Evolutionary conservation across 1,140 invertebrate species (phyloP).

Genomic region (Stegodyphus dumicola): DNA sequence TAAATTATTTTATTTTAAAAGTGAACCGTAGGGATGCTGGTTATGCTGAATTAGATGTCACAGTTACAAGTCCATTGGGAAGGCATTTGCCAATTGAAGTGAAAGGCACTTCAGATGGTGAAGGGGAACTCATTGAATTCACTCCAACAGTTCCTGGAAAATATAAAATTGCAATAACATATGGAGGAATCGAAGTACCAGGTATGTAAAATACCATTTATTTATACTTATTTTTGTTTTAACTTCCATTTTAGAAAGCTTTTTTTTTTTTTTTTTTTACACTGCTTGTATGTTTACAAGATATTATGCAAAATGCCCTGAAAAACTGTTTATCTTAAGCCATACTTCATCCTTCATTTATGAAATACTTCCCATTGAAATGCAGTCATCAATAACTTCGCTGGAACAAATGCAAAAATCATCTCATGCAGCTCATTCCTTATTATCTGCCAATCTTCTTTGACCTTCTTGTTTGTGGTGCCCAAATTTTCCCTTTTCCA

Average conservation of each 20-base stretch:
- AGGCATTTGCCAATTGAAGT: constrained; percentile 86
- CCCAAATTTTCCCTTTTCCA: no score
- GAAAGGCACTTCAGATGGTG: constrained; percentile 77
- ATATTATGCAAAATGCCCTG: no score
- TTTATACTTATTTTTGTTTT: neutral
- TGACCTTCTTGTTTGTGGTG: no score
- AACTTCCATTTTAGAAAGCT: neutral
- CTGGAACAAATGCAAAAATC: no score
- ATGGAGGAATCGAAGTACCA: constrained; percentile 79
- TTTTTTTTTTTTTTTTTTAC: neutral
- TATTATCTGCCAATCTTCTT: no score
- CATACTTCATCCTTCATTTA: no score
- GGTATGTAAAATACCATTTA: constrained; percentile 66
- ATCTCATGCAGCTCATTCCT: no score
- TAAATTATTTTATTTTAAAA: constrained; percentile 67
- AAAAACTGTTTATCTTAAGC: no score
- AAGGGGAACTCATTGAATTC: constrained; percentile 83
- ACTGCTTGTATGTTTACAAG: neutral
- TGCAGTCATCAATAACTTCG: no score
- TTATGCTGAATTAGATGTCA: constrained; percentile 88
- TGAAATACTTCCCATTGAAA: no score
- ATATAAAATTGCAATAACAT: constrained; percentile 88
- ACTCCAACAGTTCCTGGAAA: constrained; percentile 87
- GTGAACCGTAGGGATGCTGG: constrained; percentile 89
- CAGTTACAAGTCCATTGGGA: constrained; percentile 88